Base-by-base conservation (phyloP, 2,113 vertebrate genomes). In the Semnopithecus entellus region DNA sequence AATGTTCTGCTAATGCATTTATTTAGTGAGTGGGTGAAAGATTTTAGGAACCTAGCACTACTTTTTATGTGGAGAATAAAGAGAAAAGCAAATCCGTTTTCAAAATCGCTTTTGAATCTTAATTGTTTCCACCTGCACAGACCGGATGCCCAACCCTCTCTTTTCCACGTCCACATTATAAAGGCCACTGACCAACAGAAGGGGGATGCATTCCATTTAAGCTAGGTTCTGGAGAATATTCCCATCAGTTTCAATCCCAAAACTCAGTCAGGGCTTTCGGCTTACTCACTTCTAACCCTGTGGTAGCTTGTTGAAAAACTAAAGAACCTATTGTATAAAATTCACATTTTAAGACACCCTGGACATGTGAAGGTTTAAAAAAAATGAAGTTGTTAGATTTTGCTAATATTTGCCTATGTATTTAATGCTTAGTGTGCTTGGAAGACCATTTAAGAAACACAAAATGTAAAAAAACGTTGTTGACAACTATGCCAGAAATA, bases 371-470 rank as follows among this genome's bases (percentile, higher is more conserved):
- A 72, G 40, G 64, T 94, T 97, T 17, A 11, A 90, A 98, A 97
- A 97, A 97, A 87, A 92, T 20, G 32, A 79, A 92, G 50, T 92
- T 97, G 70, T 97, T 98, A 97, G 35, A 90, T 98, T 99, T 99
- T 98, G 98, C 97, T 98, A 97, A 97, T 98, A 98, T 98, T 97
- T 98, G 95, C 89, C 50, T 98, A 96, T 95, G 93, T 98, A 95
- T 95, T 98, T 98, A 99, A 98, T 98, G 99, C 98, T 98, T 98
- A 98, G 75, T 95, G 84, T 94, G 97, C 96, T 99, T 98, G 98
- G 97, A 96, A 98, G 98, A 95, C 97, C 82, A 89, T 91, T 90
- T 97, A 97, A 97, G 92, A 97, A 97, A 97, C 89, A 97, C 78
- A 92, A 94, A 73, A 97, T 76, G 27, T 83, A 97, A 96, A 97